Evolutionary conservation across 2,888 invertebrate genomes (phyloP).

Genomic region (Leucophenga montana): DNA sequence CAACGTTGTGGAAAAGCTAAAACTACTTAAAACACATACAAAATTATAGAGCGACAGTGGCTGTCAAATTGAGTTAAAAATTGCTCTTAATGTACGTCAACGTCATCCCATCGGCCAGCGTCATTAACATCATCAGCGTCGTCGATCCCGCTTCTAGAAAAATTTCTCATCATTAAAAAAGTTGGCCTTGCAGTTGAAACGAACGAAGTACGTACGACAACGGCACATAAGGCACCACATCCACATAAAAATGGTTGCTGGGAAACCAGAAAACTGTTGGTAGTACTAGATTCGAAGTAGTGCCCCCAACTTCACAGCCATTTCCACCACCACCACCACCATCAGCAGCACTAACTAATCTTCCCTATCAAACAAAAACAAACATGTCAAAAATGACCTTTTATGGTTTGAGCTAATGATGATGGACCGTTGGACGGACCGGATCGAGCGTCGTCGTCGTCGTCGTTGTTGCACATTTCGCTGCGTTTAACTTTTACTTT

Average conservation of each 20-base stretch:
- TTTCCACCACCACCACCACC: background rate
- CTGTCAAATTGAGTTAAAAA: constrained; percentile 27
- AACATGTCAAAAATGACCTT: constrained; percentile 20
- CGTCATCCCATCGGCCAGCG: background rate
- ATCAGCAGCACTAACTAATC: constrained; percentile 5
- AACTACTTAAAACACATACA: constrained; percentile 1
- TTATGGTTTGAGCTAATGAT: constrained; percentile 8
- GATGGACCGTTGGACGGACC: background rate
- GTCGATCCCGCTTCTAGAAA: background rate
- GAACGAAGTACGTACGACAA: too few relatives aligned
- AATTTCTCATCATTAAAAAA: constrained; percentile 13
- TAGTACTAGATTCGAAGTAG: background rate
- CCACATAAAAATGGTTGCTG: background rate
- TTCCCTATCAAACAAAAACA: constrained; percentile 8
- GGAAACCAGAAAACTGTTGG: too few relatives aligned
- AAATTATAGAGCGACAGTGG: constrained; percentile 12
- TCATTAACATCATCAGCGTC: background rate
- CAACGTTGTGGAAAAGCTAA: background rate
- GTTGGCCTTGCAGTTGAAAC: background rate
- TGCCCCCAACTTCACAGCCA: background rate
- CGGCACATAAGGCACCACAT: constrained; percentile 12
- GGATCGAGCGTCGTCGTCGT: too few relatives aligned
- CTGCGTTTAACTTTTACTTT: background rate
- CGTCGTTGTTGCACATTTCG: background rate
- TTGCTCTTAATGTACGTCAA: constrained; percentile 17